A percentile compares a stretch with the other conserved stretches of the same genome.
Evolutionary conservation across 2,113 vertebrate genomes (phyloP).

Genomic region (Lamprologus callipterus): DNA sequence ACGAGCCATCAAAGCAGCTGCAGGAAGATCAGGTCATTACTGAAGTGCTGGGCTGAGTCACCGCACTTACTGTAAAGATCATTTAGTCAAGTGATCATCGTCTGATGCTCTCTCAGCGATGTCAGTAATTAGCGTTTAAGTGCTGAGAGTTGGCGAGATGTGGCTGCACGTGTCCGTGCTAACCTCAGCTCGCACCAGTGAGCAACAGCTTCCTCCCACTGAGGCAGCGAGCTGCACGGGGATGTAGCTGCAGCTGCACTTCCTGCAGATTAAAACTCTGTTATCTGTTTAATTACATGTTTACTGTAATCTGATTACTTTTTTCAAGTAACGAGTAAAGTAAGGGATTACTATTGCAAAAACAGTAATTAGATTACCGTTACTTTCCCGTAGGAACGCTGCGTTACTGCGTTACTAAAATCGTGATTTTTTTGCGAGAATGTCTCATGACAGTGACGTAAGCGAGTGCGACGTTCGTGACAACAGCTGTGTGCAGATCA

Average conservation of each 20-base stretch:
- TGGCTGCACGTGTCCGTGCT: neutral
- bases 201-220: neutral
- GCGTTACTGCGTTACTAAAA: neutral
- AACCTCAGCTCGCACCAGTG: neutral
- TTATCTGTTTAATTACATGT: neutral
- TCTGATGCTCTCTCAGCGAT: neutral
- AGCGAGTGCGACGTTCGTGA: too few relatives aligned
- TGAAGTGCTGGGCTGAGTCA: neutral
- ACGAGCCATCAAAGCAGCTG: neutral
- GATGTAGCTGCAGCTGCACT: neutral
- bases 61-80: neutral
- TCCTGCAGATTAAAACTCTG: neutral
- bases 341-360: neutral
- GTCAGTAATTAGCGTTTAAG: neutral
- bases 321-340: fast-evolving
- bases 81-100: neutral
- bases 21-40: neutral
- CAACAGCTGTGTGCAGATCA: too few relatives aligned
- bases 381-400: neutral
- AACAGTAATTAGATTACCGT: fast-evolving
- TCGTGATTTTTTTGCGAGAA: neutral
- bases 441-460: too few relatives aligned
- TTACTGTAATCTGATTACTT: neutral
- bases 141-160: neutral
- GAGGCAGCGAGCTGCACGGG: neutral